Evolutionary conservation across 1,140 invertebrate species (phyloP).

Genomic region (Brachionus angularis): DNA sequence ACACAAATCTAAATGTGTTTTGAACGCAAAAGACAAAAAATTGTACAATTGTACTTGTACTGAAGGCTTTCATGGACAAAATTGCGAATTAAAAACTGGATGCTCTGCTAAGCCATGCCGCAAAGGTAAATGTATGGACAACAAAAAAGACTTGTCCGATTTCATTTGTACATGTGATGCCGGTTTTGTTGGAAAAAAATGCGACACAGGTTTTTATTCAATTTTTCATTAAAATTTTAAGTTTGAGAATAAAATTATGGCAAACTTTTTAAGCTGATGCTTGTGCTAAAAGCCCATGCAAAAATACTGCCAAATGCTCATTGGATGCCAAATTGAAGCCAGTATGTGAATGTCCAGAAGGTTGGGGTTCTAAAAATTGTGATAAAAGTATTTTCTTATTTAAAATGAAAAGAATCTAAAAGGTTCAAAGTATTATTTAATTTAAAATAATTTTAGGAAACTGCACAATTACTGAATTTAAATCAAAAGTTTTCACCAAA

Average conservation of each 20-base stretch:
- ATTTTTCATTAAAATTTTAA: background rate
- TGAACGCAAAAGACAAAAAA: slow-evolving; percentile 11
- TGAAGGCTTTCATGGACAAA: slow-evolving; percentile 19
- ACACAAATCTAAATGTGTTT: slow-evolving; percentile 21
- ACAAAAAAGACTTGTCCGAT: slow-evolving; percentile 5
- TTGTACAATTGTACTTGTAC: slow-evolving; percentile 3
- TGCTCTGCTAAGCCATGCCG: slow-evolving; percentile 7
- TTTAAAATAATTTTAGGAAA: background rate
- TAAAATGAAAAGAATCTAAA: no score
- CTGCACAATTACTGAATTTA: slow-evolving; percentile 7
- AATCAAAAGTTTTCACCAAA: background rate
- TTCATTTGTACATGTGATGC: slow-evolving; percentile 3
- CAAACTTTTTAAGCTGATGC: background rate
- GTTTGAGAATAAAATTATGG: background rate
- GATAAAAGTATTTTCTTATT: slow-evolving; percentile 15
- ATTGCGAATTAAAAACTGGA: slow-evolving; percentile 11
- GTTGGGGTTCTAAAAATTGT: slow-evolving; percentile 21
- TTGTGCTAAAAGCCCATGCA: slow-evolving; percentile 24
- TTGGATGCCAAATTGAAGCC: slow-evolving; percentile 6
- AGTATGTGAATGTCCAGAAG: background rate
- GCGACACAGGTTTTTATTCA: background rate
- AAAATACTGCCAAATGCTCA: slow-evolving; percentile 2
- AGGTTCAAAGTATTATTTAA: background rate
- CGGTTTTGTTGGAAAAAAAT: slow-evolving; percentile 12
- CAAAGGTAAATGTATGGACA: slow-evolving; percentile 1